These are phyloP conservation scores for Baccha elongata DNA, from an alignment of 2,888 invertebrate genomes.

Conservation along the genomic window DNA sequence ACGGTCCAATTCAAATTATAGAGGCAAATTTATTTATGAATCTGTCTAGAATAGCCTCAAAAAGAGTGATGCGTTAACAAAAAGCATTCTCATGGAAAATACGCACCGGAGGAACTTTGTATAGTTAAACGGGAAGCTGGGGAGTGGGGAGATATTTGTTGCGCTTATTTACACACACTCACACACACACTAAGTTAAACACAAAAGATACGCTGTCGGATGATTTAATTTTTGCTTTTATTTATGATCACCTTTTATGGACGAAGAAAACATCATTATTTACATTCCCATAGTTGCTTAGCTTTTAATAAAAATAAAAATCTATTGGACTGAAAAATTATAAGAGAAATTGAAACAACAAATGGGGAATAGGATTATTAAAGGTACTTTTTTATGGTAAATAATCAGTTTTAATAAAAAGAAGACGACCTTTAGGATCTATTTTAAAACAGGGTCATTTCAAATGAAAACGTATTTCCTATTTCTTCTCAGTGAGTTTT, in stretches of 20 bases:
- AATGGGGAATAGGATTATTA: background rate
- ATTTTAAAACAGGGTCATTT: too few species aligned
- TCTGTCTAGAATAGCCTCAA: constrained; percentile 40
- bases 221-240: background rate
- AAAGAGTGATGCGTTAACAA: constrained; percentile 34
- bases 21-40: constrained; percentile 45
- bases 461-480: too few species aligned
- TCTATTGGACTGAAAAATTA: background rate
- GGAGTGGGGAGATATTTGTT: background rate
- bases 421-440: too few species aligned
- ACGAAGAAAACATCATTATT: background rate
- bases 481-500: too few species aligned
- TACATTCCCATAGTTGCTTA: background rate
- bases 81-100: constrained; percentile 39
- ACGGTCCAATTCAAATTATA: background rate
- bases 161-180: background rate
- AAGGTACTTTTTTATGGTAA: too few species aligned
- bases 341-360: background rate
- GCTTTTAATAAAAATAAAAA: constrained; percentile 18
- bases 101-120: constrained; percentile 14
- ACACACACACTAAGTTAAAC: too few species aligned
- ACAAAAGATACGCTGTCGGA: background rate
- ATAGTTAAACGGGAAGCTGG: constrained; percentile 47
- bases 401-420: too few species aligned
- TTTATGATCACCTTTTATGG: background rate